Evolutionary conservation across 2,113 vertebrate species (phyloP).

Genomic region (Brevimyrus niger): DNA sequence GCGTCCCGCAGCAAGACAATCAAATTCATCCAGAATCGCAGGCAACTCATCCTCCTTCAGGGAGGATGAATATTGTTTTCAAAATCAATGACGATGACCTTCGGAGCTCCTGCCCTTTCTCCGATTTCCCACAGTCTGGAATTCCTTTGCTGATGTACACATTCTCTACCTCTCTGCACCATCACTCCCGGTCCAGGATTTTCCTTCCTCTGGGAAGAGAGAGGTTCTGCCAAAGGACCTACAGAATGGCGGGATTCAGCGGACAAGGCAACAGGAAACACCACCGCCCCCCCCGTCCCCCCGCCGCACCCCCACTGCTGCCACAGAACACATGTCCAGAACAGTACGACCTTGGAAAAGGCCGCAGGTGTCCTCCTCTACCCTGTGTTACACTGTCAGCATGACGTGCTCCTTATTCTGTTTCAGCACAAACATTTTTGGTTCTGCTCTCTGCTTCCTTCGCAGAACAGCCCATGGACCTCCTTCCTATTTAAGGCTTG

Average conservation of each 20-base stretch:
- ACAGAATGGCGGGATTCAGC: neutral
- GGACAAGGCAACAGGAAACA: neutral
- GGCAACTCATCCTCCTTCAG: neutral
- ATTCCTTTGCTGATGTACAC: neutral
- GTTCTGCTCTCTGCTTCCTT: neutral
- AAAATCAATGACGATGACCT: constrained; percentile 3
- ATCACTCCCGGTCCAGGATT: neutral
- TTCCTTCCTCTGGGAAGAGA: neutral
- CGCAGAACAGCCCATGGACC: neutral
- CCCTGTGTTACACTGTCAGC: neutral
- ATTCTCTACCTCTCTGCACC: neutral
- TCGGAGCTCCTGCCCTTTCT: neutral
- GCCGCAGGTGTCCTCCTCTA: neutral
- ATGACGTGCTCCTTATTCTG: neutral
- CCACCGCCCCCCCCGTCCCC: neutral
- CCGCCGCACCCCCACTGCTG: neutral
- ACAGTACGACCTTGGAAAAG: neutral
- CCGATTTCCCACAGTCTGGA: neutral
- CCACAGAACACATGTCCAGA: neutral
- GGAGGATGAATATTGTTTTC: neutral
- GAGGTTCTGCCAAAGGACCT: neutral
- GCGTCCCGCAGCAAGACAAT: neutral
- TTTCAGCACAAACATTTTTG: neutral
- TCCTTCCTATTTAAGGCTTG: neutral
- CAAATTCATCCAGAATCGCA: neutral